phyloP scores from a whole-genome alignment of 2,888 invertebrate species.

The Lasioglossum figueresi region DNA sequence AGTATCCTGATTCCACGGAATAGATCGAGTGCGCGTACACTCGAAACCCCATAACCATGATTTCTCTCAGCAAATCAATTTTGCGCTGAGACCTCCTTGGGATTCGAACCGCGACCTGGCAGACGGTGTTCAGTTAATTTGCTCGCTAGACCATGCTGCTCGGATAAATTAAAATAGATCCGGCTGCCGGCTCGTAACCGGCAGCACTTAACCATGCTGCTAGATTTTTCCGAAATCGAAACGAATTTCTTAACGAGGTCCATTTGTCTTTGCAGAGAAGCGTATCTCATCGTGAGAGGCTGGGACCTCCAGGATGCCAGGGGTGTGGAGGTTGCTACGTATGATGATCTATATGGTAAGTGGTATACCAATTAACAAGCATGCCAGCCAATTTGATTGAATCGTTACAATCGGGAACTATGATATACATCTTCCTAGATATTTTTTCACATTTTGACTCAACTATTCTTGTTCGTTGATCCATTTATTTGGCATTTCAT shows the following conservation, averaged over 20 bases:
- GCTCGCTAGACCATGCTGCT: conserved; percentile 77
- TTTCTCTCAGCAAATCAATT: conserved; percentile 72
- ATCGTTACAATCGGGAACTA: not conserved
- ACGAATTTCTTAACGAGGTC: conserved; percentile 20
- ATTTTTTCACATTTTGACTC: not conserved
- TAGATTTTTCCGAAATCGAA: conserved; percentile 26
- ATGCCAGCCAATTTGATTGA: not conserved
- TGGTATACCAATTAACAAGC: not conserved
- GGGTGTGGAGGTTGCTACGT: conserved; percentile 83
- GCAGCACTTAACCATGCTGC: conserved; percentile 6
- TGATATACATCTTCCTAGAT: not conserved
- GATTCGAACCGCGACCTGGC: conserved; percentile 79
- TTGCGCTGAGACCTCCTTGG: conserved; percentile 79
- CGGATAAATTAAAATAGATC: conserved; percentile 77
- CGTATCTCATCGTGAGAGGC: conserved; percentile 82
- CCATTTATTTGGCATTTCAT: not conserved
- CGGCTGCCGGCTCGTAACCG: conserved; percentile 64
- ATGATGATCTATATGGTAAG: conserved; percentile 83
- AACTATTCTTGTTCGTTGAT: not conserved
- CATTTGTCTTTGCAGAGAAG: conserved; percentile 72
- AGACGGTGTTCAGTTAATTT: conserved; percentile 80
- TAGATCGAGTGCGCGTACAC: conserved; percentile 62
- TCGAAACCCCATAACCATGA: conserved; percentile 67
- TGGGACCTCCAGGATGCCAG: conserved; percentile 83
- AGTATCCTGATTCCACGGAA: conserved; percentile 70